A percentile compares a stretch with the other conserved stretches of the same genome.
Conservation (phyloP, 2,797 vertebrate species). For the Paramormyrops hopkinsi region DNA sequence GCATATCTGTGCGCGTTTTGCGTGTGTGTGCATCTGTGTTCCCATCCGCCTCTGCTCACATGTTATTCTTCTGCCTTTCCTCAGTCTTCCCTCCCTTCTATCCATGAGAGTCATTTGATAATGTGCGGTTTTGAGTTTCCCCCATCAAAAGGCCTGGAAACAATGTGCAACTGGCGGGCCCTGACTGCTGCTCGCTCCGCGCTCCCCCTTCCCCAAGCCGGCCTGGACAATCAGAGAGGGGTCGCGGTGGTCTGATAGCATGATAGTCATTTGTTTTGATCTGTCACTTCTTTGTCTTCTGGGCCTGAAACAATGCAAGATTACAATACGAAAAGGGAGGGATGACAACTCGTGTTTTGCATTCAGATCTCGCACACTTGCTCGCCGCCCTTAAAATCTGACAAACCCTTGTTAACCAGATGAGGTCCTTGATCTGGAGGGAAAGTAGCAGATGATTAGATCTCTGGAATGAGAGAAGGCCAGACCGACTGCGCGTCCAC, state of each 20-base stretch:
- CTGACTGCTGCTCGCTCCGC: constrained; percentile 54
- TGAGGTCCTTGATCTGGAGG: constrained; percentile 40
- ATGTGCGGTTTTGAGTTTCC: constrained; percentile 73
- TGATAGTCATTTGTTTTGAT: constrained; percentile 77
- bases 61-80: constrained; percentile 43
- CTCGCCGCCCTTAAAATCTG: constrained; percentile 51
- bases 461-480: background rate
- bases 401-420: constrained; percentile 44
- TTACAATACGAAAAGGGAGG: constrained; percentile 57
- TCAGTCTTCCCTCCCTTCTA: constrained; percentile 29
- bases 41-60: constrained; percentile 48
- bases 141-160: constrained; percentile 76
- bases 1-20: constrained; percentile 55
- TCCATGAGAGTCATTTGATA: constrained; percentile 77
- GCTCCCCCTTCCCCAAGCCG: constrained; percentile 47
- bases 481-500: constrained; percentile 28
- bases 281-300: constrained; percentile 70
- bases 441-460: constrained; percentile 36
- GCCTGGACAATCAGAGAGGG: constrained; percentile 58
- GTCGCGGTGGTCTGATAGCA: constrained; percentile 67
- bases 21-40: constrained; percentile 12
- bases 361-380: constrained; percentile 42
- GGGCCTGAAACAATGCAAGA: constrained; percentile 66
- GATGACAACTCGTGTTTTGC: constrained; percentile 41
- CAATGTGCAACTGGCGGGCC: constrained; percentile 64